Conservation (phyloP, 2,797 vertebrate genomes). For the Sebastes minor region DNA sequence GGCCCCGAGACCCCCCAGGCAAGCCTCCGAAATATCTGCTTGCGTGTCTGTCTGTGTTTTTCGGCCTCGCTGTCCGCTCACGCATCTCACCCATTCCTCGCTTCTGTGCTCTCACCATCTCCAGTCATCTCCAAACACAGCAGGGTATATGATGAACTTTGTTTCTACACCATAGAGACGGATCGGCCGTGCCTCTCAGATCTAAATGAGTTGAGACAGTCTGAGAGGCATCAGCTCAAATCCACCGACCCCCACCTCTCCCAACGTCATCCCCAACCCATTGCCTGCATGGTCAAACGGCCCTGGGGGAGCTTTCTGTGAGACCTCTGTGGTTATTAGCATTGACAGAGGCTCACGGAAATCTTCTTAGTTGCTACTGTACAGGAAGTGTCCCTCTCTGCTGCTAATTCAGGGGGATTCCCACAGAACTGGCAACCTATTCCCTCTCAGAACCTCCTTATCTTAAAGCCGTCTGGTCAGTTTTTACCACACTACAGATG, state of each 20-base stretch:
- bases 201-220: conserved; percentile 69
- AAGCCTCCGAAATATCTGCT: conserved; percentile 41
- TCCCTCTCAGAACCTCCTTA: background rate
- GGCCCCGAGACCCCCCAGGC: background rate
- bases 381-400: conserved; percentile 55
- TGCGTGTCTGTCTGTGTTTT: conserved; percentile 42
- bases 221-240: conserved; percentile 54
- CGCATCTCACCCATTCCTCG: conserved; percentile 22
- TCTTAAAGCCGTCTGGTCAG: conserved; percentile 1
- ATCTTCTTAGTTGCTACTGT: conserved; percentile 67
- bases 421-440: conserved; percentile 23
- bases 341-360: conserved; percentile 71
- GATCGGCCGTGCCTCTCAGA: conserved; percentile 38
- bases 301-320: conserved; percentile 66
- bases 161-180: conserved; percentile 45
- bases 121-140: conserved; percentile 42
- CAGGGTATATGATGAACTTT: conserved; percentile 51
- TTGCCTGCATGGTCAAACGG: conserved; percentile 63
- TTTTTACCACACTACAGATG: background rate
- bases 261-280: conserved; percentile 65
- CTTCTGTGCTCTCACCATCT: conserved; percentile 38
- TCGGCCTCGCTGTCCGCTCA: conserved; percentile 6
- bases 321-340: conserved; percentile 72
- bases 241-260: conserved; percentile 23
- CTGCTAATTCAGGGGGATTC: conserved; percentile 52